Conservation (phyloP, 2,113 vertebrate genomes). For the Anolis carolinensis region DNA sequence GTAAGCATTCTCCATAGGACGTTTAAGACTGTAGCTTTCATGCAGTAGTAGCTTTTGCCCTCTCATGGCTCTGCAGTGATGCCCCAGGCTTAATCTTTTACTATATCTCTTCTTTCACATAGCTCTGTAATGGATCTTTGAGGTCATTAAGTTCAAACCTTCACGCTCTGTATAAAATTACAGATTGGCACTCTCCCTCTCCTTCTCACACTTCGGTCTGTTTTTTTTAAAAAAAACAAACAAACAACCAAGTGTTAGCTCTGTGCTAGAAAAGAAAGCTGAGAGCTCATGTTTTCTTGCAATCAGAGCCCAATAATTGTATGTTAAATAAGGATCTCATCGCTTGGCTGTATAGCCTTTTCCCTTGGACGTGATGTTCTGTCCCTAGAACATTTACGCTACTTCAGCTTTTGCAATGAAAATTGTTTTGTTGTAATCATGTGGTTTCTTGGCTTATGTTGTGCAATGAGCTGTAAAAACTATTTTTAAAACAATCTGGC, state of each 20-base stretch:
- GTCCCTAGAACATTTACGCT: conserved; percentile 48
- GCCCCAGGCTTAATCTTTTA: background rate
- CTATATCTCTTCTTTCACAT: background rate
- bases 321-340: conserved; percentile 21
- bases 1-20: background rate
- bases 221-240: background rate
- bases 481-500: conserved; percentile 47
- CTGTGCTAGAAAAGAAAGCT: background rate
- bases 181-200: background rate
- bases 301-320: background rate
- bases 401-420: conserved; percentile 44
- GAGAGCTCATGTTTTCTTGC: background rate
- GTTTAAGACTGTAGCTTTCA: background rate
- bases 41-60: background rate
- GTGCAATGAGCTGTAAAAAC: conserved; percentile 44
- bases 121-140: background rate
- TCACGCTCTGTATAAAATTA: background rate
- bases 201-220: background rate
- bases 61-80: background rate
- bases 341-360: conserved; percentile 41
- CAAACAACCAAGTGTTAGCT: background rate
- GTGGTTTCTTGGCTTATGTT: conserved; percentile 31
- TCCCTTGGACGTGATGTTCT: conserved; percentile 46
- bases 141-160: background rate
- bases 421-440: conserved; percentile 51